Conservation (phyloP, 1,140 invertebrate species). For the Drosophila lacteicornis region DNA sequence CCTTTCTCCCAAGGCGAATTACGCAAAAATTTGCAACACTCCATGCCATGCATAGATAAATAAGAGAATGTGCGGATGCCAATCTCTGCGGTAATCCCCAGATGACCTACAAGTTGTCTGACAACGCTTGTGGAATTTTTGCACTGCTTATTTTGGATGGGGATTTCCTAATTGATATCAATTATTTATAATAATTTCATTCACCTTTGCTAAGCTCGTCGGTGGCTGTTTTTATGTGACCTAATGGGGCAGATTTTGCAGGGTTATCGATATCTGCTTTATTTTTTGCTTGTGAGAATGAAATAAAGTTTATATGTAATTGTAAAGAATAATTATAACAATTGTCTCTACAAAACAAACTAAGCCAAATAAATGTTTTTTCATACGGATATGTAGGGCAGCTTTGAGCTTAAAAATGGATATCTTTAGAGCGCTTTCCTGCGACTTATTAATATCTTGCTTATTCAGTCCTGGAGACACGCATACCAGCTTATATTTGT, state of each 20-base stretch:
- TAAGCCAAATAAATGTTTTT: no score
- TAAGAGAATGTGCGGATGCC: conserved; percentile 35
- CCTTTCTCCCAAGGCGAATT: conserved; percentile 36
- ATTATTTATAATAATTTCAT: conserved; percentile 7
- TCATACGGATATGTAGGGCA: neutral
- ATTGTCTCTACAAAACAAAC: no score
- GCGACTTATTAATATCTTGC: neutral
- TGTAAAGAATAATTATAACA: no score
- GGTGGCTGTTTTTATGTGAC: neutral
- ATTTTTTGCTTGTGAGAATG: no score
- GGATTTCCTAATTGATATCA: conserved; percentile 30
- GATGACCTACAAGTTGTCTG: conserved; percentile 45
- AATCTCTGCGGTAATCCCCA: conserved; percentile 38
- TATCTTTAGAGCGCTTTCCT: neutral
- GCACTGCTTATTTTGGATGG: neutral
- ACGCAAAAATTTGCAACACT: conserved; percentile 40
- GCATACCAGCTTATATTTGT: neutral
- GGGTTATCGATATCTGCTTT: neutral
- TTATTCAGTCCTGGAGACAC: neutral
- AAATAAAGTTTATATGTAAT: no score
- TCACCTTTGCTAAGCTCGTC: neutral
- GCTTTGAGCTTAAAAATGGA: no score
- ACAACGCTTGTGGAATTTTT: conserved; percentile 17
- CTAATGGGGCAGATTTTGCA: neutral
- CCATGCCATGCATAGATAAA: conserved; percentile 42